Conservation (phyloP, 2,797 vertebrate genomes). For the Moxostoma hubbsi region DNA sequence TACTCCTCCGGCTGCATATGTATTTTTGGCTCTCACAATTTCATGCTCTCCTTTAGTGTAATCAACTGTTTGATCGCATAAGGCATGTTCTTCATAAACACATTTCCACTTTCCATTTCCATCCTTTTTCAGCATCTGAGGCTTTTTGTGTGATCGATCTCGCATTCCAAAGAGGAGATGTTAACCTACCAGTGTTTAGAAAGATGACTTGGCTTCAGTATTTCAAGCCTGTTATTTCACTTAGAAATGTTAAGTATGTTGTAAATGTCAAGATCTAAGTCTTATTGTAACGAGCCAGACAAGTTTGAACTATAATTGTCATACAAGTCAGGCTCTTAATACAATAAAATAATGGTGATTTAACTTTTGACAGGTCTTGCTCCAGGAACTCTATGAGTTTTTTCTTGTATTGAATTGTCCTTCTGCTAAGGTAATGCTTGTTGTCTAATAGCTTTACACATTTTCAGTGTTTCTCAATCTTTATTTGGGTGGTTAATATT, state of each 20-base stretch:
- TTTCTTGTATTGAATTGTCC: not conserved
- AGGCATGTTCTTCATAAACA: not conserved
- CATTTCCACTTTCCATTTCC: not conserved
- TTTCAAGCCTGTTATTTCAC: slow-evolving; percentile 20
- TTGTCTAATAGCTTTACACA: too few species aligned
- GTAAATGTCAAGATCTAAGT: slow-evolving; percentile 55
- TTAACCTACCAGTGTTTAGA: not conserved
- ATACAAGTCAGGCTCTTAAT: slow-evolving; percentile 8
- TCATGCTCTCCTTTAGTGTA: not conserved
- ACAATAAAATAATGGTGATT: slow-evolving; percentile 23
- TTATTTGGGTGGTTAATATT: not conserved
- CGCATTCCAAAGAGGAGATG: not conserved
- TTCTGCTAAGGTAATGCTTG: not conserved
- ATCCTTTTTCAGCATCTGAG: slow-evolving; percentile 1
- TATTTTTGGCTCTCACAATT: not conserved
- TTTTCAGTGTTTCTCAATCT: not conserved
- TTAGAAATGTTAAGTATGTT: slow-evolving; percentile 58
- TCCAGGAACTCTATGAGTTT: not conserved
- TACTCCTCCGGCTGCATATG: not conserved
- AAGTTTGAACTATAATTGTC: slow-evolving; percentile 15
- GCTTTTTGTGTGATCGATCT: not conserved
- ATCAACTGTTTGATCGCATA: slow-evolving; percentile 13
- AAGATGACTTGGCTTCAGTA: slow-evolving; percentile 5
- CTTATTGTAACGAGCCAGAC: slow-evolving; percentile 25
- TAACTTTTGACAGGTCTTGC: slow-evolving; percentile 33